These are phyloP conservation scores for Drosophila colorata DNA, from an alignment of 2,888 invertebrate genomes.

Conservation along the genomic window DNA sequence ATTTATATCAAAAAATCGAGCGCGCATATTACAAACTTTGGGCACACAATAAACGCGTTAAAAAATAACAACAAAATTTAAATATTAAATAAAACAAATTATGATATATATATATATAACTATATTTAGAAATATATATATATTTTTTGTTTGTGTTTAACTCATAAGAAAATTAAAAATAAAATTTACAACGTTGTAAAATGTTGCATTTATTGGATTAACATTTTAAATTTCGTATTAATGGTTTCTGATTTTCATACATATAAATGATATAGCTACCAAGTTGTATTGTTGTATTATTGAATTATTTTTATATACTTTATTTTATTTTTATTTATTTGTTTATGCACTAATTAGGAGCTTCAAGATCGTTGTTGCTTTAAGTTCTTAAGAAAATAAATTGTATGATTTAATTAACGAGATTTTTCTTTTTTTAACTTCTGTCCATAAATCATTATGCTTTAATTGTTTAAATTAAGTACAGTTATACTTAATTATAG, in stretches of 20 bases:
- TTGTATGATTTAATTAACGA: constrained; percentile 66
- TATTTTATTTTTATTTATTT: constrained; percentile 53
- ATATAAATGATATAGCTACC: constrained; percentile 78
- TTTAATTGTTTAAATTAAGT: constrained; percentile 69
- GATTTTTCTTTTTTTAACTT: constrained; percentile 45
- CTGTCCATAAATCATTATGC: constrained; percentile 49
- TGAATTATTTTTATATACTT: constrained; percentile 33
- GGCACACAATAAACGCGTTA: constrained; percentile 76
- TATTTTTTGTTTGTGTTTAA: constrained; percentile 19
- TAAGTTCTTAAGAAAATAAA: constrained; percentile 71
- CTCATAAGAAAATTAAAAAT: constrained; percentile 47
- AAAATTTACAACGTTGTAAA: constrained; percentile 47
- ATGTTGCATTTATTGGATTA: constrained; percentile 52
- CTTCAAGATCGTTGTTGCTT: constrained; percentile 81
- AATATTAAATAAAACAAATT: constrained; percentile 81
- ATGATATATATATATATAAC: constrained; percentile 35
- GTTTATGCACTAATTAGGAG: constrained; percentile 79
- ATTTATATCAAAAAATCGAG: constrained; percentile 75
- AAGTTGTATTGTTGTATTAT: constrained; percentile 49
- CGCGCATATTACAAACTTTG: constrained; percentile 78
- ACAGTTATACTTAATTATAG: constrained; percentile 77
- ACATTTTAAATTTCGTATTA: constrained; percentile 51
- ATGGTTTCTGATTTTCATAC: constrained; percentile 40
- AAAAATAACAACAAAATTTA: constrained; percentile 79
- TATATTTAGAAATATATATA: constrained; percentile 23